phyloP scores from a whole-genome alignment of 1,140 invertebrate genomes.

The Apis florea region DNA sequence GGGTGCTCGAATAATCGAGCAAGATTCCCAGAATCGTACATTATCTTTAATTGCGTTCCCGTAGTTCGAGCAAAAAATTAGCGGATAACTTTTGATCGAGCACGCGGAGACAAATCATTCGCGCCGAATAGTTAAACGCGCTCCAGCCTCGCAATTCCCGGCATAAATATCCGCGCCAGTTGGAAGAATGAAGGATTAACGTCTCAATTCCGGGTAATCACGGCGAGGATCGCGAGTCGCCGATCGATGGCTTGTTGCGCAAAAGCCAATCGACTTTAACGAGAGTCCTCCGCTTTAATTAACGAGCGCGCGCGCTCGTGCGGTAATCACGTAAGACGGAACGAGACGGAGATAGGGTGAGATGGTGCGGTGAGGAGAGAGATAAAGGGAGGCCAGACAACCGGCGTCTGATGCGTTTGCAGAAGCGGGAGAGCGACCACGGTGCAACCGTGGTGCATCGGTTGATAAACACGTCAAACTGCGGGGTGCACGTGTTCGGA shows the following conservation, averaged over 20 bases:
- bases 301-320: constrained; percentile 50
- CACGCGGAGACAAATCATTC: constrained; percentile 27
- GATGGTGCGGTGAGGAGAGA: background rate
- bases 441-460: constrained; percentile 39
- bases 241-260: constrained; percentile 56
- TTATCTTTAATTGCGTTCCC: constrained; percentile 20
- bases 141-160: background rate
- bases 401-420: constrained; percentile 1
- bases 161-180: constrained; percentile 16
- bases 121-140: constrained; percentile 25
- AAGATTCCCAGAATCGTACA: constrained; percentile 16
- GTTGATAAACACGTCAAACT: constrained; percentile 65
- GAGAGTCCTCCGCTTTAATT: constrained; percentile 65
- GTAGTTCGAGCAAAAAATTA: constrained; percentile 8
- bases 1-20: background rate
- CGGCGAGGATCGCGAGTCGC: constrained; percentile 35
- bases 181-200: constrained; percentile 46
- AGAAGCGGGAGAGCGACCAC: constrained; percentile 43
- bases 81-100: background rate
- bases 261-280: constrained; percentile 63
- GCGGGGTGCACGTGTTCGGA: constrained; percentile 54
- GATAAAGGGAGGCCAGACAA: constrained; percentile 13
- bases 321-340: constrained; percentile 36
- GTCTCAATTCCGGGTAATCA: constrained; percentile 58
- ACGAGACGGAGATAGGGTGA: constrained; percentile 15